Evolutionary conservation across 2,888 invertebrate genomes (phyloP).

Genomic region (Plagiodera versicolora): DNA sequence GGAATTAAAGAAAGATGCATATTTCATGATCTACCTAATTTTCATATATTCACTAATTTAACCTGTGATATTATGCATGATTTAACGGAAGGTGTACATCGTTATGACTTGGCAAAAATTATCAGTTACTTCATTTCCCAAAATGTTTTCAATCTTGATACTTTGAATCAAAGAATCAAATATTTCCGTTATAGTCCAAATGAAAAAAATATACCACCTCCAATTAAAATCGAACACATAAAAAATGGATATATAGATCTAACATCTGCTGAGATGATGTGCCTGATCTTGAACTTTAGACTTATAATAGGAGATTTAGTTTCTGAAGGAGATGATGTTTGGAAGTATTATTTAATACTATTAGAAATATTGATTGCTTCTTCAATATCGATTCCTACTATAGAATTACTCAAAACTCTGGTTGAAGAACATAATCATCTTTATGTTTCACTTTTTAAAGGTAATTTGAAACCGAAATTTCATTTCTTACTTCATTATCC

Average conservation of each 20-base stretch:
- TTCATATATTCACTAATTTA: conserved; percentile 19
- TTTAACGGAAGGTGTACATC: conserved; percentile 23
- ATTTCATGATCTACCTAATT: conserved; percentile 9
- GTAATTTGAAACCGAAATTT: not conserved
- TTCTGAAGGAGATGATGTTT: conserved; percentile 13
- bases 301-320: conserved; percentile 24
- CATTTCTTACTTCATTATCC: not conserved
- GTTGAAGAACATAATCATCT: not conserved
- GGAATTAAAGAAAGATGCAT: conserved; percentile 9
- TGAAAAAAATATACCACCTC: conserved; percentile 27
- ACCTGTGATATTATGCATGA: conserved; percentile 29
- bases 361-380: conserved; percentile 10
- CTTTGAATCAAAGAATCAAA: conserved; percentile 24
- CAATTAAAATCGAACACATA: conserved; percentile 21
- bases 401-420: conserved; percentile 12
- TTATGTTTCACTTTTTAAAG: not conserved
- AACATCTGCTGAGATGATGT: conserved; percentile 27
- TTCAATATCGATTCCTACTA: conserved; percentile 1
- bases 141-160: conserved; percentile 15
- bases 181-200: conserved; percentile 16
- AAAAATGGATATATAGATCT: conserved; percentile 19
- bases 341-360: conserved; percentile 19
- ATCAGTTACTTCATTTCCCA: conserved; percentile 20
- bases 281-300: conserved; percentile 17
- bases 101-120: conserved; percentile 25